These are phyloP conservation scores for Rhingia rostrata DNA, from an alignment of 2,888 invertebrate species.

Conservation along the genomic window DNA sequence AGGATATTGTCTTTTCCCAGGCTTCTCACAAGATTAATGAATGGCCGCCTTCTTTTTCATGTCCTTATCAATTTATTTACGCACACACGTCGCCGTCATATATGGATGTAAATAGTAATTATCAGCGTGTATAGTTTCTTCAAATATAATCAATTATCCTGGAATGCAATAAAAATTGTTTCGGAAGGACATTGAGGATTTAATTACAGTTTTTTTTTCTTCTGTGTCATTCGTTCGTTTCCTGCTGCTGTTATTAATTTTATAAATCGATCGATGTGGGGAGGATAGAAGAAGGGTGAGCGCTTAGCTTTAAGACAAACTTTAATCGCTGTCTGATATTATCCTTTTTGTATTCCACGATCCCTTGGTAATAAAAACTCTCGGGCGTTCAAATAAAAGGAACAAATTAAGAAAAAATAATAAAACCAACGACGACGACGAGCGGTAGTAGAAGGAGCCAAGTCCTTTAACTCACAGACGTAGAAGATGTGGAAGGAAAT, in stretches of 20 bases:
- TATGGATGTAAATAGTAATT: constrained; percentile 62
- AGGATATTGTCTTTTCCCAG: constrained; percentile 71
- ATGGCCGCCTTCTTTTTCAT: constrained; percentile 52
- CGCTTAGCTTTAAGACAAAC: constrained; percentile 46
- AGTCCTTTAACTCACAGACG: background rate
- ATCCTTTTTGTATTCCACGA: constrained; percentile 15
- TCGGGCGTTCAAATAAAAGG: constrained; percentile 57
- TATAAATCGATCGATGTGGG: constrained; percentile 57
- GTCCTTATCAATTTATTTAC: constrained; percentile 54
- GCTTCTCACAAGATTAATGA: constrained; percentile 64
- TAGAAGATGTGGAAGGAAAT: constrained; percentile 63
- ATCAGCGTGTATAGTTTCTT: constrained; percentile 41
- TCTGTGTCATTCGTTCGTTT: constrained; percentile 2
- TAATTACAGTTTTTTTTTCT: constrained; percentile 57
- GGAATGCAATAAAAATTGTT: constrained; percentile 74
- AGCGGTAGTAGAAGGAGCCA: constrained; percentile 4
- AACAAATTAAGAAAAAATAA: constrained; percentile 68
- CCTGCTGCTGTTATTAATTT: constrained; percentile 64
- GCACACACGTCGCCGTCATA: constrained; percentile 20
- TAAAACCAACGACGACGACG: constrained; percentile 51
- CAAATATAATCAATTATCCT: constrained; percentile 72
- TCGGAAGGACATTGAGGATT: constrained; percentile 68
- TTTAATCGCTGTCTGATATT: constrained; percentile 43
- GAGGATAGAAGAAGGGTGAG: constrained; percentile 6
- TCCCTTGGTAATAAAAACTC: constrained; percentile 55